Evolutionary conservation across 1,140 invertebrate species (phyloP).

Genomic region (Carcinoscorpius rotundicauda): DNA sequence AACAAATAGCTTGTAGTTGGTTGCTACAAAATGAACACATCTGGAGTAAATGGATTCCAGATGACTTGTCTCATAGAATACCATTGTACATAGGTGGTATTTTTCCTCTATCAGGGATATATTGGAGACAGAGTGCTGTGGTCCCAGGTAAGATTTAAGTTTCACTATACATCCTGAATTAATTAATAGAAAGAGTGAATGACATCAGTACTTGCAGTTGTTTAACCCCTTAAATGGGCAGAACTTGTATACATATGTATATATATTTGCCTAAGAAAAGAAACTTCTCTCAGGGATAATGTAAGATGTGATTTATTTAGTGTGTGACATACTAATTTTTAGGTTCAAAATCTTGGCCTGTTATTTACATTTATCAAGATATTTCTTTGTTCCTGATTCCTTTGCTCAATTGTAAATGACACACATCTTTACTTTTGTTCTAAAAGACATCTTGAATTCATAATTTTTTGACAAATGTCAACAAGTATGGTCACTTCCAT

Average conservation of each 20-base stretch:
- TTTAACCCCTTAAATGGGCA: neutral
- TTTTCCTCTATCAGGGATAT: conserved; percentile 50
- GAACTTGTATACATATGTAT: conserved; percentile 2
- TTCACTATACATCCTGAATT: neutral
- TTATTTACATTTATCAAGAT: too few relatives aligned
- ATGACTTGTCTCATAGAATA: conserved; percentile 37
- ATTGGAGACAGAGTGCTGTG: conserved; percentile 48
- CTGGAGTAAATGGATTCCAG: conserved; percentile 44
- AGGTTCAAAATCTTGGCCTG: too few relatives aligned
- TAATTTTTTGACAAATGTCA: too few relatives aligned
- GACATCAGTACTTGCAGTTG: neutral
- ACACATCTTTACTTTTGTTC: too few relatives aligned
- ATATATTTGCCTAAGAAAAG: conserved; percentile 4
- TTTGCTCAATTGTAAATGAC: too few relatives aligned
- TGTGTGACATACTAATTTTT: too few relatives aligned
- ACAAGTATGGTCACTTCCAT: too few relatives aligned
- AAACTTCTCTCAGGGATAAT: neutral
- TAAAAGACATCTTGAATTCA: too few relatives aligned
- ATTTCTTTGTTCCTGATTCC: too few relatives aligned
- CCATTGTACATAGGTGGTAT: conserved; percentile 56
- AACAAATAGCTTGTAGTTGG: conserved; percentile 55
- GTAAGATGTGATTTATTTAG: neutral
- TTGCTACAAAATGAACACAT: conserved; percentile 40
- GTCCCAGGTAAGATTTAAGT: conserved; percentile 34
- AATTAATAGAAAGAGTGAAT: neutral